Evolutionary conservation across 2,797 vertebrate species (phyloP).

Genomic region (Anguilla obscura): DNA sequence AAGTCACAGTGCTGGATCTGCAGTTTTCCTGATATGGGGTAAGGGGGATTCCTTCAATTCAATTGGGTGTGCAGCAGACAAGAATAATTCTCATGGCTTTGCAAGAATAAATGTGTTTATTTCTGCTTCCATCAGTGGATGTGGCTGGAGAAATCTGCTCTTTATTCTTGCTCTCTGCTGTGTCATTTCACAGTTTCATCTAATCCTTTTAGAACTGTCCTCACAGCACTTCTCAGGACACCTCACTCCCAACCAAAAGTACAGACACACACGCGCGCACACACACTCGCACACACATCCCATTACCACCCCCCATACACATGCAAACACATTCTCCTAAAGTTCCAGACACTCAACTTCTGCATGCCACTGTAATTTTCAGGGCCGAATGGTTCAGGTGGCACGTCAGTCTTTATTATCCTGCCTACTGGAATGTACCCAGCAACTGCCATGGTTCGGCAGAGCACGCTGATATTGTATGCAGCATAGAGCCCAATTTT

Average conservation of each 20-base stretch:
- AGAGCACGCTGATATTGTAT: neutral
- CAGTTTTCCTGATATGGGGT: neutral
- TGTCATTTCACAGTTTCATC: slow-evolving; percentile 13
- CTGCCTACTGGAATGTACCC: neutral
- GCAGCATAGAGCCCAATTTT: neutral
- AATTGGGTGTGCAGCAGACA: slow-evolving; percentile 7
- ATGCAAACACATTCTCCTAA: neutral
- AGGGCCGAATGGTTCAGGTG: neutral
- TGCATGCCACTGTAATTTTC: neutral
- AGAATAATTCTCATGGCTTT: slow-evolving; percentile 9
- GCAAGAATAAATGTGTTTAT: slow-evolving; percentile 13
- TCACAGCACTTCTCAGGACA: slow-evolving; percentile 4
- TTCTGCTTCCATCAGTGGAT: slow-evolving; percentile 5
- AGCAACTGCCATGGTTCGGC: neutral
- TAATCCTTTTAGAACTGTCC: slow-evolving; percentile 10
- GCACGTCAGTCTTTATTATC: neutral
- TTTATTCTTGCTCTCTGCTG: neutral
- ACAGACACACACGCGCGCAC: neutral
- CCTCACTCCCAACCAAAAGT: neutral
- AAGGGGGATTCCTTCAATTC: neutral
- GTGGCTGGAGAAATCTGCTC: neutral
- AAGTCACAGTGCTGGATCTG: neutral
- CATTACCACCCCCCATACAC: neutral
- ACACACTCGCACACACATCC: neutral
- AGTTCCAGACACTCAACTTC: neutral